Evolutionary conservation across 2,797 vertebrate species (phyloP), one percentile per base, ranked within the genome.

Genomic region (Phalloptychus januarius): DNA sequence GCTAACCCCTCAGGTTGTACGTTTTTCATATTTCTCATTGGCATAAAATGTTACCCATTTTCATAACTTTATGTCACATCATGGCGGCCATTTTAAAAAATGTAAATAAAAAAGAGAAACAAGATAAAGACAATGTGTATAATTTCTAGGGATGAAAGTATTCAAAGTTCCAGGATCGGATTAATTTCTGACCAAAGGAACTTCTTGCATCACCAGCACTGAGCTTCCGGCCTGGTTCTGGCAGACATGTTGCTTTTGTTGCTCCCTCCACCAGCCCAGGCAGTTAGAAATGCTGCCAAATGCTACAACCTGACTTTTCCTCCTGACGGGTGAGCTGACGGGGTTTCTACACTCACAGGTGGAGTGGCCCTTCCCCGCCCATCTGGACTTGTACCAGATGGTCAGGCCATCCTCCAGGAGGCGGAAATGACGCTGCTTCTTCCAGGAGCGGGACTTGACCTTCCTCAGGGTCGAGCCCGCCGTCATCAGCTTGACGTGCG

Each of bases 341-440:
- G 23, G 4, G 2, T 25, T 13, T 71, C 1, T 16, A 23, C 23
- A 96, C 98, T 96, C 94, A 99, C 98, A 99, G 42, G 96, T 97
- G 85, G 96, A 97, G 90, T 97, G 97, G 71, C 93, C 95, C 80
- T 89, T 96, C 74, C 96, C 96, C 0, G 96, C 94, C 86, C 95
- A 96, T 92, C 96, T 97, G 81, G 97, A 98, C 86, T 97, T 96
- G 89, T 99, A 98, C 96, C 97, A 97, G 87, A 99, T 95, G 0
- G 97, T 98, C 95, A 97, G 94, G 80, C 96, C 95, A 8, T 99
- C 98, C 5, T 98, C 96, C 88, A 97, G 96, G 23, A 99, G 96
- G 80, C 95, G 96, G 93, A 97, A 99, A 89, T 96, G 96, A 23
- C 97, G 94, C 72, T 96, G 96, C 86, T 96, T 98, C 91, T 97